Base-by-base conservation (phyloP, 2,113 vertebrate species). In the Tupaia tana region DNA sequence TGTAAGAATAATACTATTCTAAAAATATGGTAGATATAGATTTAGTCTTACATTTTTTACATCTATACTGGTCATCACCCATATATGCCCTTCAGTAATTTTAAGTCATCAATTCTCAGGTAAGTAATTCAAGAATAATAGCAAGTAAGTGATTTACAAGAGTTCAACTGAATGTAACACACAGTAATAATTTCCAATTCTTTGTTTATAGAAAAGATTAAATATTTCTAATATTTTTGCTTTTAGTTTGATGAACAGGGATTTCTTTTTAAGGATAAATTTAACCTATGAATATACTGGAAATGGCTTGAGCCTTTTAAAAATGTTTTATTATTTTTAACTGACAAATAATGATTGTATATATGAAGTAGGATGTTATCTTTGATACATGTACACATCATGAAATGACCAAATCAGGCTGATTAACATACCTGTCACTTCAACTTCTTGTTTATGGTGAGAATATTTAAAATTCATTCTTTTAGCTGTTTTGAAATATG, bases 51-150 rank as follows among this genome's bases (percentile, higher is more conserved):
- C 9, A 56, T 20, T 90, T 8, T 74, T 82, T 18, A 90, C 2
- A 25, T 78, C n/a, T 82, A 20, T 2, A 4, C 8, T 87, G 9
- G 6, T 64, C 34, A 67, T 31, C 27, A 29, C 1, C 15, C 56
- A 67, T 1, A 8, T 61, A 54, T 24, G 2, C 0, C 12, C 13
- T 58, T 12, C 24, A 84, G 54, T 90, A 85, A 82, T 69, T 69
- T 63, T 31, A 83, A 89, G 31, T 25, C 7, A 7, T 70, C 1
- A 52, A 29, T 0, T 83, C 15, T 1, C 9, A 80, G 24, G 1
- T 75, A 93, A 93, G 71, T 75, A 94, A 79, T 80, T 91, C 16
- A 89, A 83, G 4, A 82, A 66, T 24, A 67, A 58, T 7, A 94
- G 16, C 10, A 77, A 80, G 6, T 56, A 31, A 54, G 9, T 13